These are phyloP conservation scores for Gymnocheta viridis DNA, from an alignment of 2,888 invertebrate genomes.

Conservation along the genomic window DNA sequence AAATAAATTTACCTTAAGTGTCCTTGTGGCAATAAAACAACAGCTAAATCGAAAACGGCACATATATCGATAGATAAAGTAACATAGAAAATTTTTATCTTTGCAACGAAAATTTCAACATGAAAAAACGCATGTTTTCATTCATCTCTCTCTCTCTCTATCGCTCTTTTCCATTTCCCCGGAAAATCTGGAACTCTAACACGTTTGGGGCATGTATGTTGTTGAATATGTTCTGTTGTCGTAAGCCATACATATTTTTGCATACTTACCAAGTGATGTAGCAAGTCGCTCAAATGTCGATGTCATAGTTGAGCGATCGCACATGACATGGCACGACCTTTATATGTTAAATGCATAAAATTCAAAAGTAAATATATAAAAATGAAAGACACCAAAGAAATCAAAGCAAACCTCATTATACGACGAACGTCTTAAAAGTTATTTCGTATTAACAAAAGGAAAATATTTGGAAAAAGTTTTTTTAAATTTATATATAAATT, in stretches of 20 bases:
- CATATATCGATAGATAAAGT: conserved; percentile 10
- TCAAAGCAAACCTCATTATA: background rate
- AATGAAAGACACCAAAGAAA: background rate
- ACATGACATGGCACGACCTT: conserved; percentile 68
- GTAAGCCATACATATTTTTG: conserved; percentile 8
- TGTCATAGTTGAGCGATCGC: conserved; percentile 71
- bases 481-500: too few species aligned
- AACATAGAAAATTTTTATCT: background rate
- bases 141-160: background rate
- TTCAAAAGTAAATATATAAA: conserved; percentile 25
- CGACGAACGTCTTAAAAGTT: background rate
- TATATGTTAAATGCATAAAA: conserved; percentile 47
- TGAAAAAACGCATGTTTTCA: conserved; percentile 26
- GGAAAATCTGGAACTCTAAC: conserved; percentile 28
- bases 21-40: conserved; percentile 1
- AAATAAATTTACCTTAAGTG: background rate
- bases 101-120: background rate
- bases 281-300: conserved; percentile 65
- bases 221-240: conserved; percentile 36
- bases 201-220: conserved; percentile 55
- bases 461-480: too few species aligned
- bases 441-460: too few species aligned
- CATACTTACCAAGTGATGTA: background rate
- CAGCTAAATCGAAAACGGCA: conserved; percentile 6
- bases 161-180: background rate